A percentile compares a stretch with the other conserved stretches of the same genome.
Conservation (phyloP, 2,888 invertebrate genomes). For the Mesorhabditis belari region DNA sequence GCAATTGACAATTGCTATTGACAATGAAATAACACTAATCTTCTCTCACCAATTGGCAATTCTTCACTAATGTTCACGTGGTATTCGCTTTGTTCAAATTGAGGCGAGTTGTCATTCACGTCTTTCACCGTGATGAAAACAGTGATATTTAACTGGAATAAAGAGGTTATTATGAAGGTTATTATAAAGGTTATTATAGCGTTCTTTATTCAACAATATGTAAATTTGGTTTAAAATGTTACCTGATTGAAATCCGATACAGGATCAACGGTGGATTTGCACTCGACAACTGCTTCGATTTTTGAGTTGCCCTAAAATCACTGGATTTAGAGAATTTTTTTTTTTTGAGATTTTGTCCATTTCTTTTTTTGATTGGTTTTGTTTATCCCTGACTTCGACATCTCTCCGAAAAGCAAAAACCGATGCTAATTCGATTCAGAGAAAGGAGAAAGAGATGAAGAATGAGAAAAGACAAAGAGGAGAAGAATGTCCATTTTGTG, state of each 20-base stretch:
- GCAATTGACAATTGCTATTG: too few species aligned
- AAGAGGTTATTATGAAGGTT: not conserved
- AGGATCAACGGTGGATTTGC: conserved; percentile 22
- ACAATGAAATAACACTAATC: too few species aligned
- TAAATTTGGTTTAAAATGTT: conserved; percentile 3
- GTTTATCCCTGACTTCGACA: too few species aligned
- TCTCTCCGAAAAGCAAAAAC: too few species aligned
- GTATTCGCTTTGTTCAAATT: conserved; percentile 41
- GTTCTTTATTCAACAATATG: not conserved
- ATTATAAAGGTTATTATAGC: conserved; percentile 6
- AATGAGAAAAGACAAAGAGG: too few species aligned
- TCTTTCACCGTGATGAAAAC: conserved; percentile 49
- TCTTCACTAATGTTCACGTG: conserved; percentile 44
- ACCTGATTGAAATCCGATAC: conserved; percentile 38
- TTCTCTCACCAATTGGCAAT: conserved; percentile 40
- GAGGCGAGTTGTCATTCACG: conserved; percentile 51
- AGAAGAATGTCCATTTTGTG: too few species aligned
- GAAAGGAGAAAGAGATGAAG: too few species aligned
- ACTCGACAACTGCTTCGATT: conserved; percentile 38
- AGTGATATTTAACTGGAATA: conserved; percentile 46
- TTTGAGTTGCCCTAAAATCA: conserved; percentile 33
- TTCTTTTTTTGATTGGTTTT: conserved; percentile 2
- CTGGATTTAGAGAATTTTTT: not conserved
- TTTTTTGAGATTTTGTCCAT: too few species aligned
- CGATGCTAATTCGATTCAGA: too few species aligned